Evolutionary conservation across 2,113 vertebrate species (phyloP), one percentile per base, ranked within the genome.

Genomic region (Natator depressus): DNA sequence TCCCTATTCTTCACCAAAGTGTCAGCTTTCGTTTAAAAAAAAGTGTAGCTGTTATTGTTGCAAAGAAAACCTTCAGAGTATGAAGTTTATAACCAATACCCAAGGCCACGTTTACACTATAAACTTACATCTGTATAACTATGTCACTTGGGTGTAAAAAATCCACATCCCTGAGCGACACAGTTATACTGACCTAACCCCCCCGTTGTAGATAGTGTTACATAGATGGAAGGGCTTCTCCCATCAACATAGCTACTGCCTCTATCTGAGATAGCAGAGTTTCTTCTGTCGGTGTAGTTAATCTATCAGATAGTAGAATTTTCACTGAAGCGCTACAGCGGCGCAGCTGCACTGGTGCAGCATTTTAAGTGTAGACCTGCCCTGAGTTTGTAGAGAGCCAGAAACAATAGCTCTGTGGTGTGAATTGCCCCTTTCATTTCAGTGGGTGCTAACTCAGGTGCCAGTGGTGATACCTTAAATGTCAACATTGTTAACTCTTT

Each of bases 401-500:
- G 62, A 88, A 59, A 47, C 11, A 80, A 2, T 55, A 2, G 72
- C 82, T 80, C 51, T 75, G 35, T 80, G 13, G 1, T 53, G n/a
- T 42, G 87, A 90, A 62, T 84, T 89, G 87, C 35, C 80, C 69
- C 42, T 6, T 4, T 84, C 83, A 47, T 54, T 54, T 54, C 8
- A 20, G 1, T 87, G 2, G 75, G 88, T 69, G 57, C 90, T 83
- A 91, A 84, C 94, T 95, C 95, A 75, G 91, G 50, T 94, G 35
- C 65, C 65, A 19, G 17, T 69, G 65, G 65, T 96, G 87, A 91
- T 84, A 47, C 57, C 78, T 93, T 86, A 42, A 35, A 8, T 2
- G 1, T 95, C 80, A 96, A 89, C 94, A 91, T 54, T 95, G 38
- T 62, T 24, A 24, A 81, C 22, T 22, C 90, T 96, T 94, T 92